phyloP scores from a whole-genome alignment of 2,797 vertebrate genomes.

The Microtus californicus region DNA sequence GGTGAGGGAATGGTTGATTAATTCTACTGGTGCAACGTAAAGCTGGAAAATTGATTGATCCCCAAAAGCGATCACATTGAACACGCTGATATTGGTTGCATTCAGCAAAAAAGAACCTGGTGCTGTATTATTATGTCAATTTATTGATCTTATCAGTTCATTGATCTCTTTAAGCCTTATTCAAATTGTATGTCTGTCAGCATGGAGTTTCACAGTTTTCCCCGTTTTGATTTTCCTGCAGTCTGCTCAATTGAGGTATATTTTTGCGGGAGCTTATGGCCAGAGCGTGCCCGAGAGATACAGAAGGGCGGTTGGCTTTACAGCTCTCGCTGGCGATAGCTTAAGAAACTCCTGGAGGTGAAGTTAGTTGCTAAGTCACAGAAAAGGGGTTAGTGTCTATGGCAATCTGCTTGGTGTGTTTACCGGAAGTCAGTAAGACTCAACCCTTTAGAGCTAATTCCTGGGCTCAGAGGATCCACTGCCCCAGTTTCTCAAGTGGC shows the following conservation, averaged over 20 bases:
- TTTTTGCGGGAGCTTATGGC: conserved; percentile 37
- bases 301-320: neutral
- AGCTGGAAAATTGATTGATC: neutral
- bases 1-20: neutral
- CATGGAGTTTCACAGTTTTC: neutral
- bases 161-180: neutral
- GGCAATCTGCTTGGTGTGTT: conserved; percentile 58
- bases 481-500: neutral
- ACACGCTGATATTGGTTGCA: neutral
- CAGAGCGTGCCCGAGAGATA: neutral
- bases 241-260: conserved; percentile 16
- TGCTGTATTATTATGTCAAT: neutral
- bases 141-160: conserved; percentile 13
- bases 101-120: neutral
- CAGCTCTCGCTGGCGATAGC: conserved; percentile 6
- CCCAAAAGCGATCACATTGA: neutral
- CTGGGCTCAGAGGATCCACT: neutral
- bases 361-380: conserved; percentile 61
- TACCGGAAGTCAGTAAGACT: conserved; percentile 42
- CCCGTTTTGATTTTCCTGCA: neutral
- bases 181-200: neutral
- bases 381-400: conserved; percentile 55
- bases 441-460: neutral
- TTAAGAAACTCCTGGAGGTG: conserved; percentile 22
- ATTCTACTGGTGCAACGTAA: neutral